Base-by-base conservation (phyloP, 2,797 vertebrate species). In the Tokudaia tokunoshimensis region DNA sequence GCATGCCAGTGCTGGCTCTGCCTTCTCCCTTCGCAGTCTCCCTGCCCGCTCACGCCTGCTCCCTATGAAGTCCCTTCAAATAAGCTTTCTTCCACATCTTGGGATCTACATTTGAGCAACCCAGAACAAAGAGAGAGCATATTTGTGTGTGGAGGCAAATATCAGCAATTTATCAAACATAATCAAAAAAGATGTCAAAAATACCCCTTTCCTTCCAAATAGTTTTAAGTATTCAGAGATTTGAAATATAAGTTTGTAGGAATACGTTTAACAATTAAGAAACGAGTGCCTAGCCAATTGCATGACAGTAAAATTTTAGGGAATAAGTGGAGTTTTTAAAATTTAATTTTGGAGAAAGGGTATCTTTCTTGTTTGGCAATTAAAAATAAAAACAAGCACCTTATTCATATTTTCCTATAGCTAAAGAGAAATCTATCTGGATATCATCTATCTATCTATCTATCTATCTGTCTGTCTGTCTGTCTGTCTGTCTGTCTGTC, bases 281-380 rank as follows among this genome's bases (percentile, higher is more conserved):
- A 57, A 81, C 0, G 41, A 44, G 72, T 72, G 29, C 3, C 59
- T 72, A 26, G 59, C 4, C 74, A 82, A 79, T 37, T 41, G 52
- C 6, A 55, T 41, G n/a, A 88, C 61, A 63, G 88, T 76, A 82
- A 8, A 82, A 78, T 92, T 88, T 97, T 84, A 94, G 76, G 88
- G 79, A 86, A 41, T 93, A 76, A 96, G 44, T 63, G 85, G 96
- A 91, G 67, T 34, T 41, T 70, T 90, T 89, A 41, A 34, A 67
- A 91, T 70, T 89, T 87, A 57, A 44, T 74, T 70, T 91, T 3
- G 47, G 37, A 37, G 89, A 91, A 95, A 81, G 50, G 31, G 12
- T 0, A 34, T 82, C 91, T 95, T 82, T 4, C 31, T 63, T 94
- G 87, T 83, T 83, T 89, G 17, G 63, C 29, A 91, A 1, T 91